Conservation (phyloP, 2,113 vertebrate species). For the Mixornis gularis region DNA sequence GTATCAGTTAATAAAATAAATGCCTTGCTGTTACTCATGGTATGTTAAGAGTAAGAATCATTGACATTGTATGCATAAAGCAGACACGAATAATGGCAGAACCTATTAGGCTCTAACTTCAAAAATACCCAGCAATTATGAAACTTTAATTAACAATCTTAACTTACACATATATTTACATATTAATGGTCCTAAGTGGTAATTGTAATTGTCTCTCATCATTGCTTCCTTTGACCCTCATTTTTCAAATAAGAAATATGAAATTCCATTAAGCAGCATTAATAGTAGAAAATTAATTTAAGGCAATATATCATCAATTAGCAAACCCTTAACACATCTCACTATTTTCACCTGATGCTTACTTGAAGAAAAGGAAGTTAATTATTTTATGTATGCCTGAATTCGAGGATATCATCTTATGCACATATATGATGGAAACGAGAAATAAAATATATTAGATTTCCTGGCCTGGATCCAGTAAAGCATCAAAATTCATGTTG, state of each 20-base stretch:
- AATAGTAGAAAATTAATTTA: slow-evolving; percentile 49
- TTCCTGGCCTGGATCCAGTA: neutral
- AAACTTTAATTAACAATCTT: slow-evolving; percentile 47
- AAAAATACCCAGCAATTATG: slow-evolving; percentile 43
- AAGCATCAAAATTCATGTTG: neutral
- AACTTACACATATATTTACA: slow-evolving; percentile 52
- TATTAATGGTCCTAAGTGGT: slow-evolving; percentile 52
- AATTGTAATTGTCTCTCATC: slow-evolving; percentile 51
- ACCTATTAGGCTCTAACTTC: slow-evolving; percentile 27
- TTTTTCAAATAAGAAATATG: slow-evolving; percentile 53
- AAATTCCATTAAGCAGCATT: slow-evolving; percentile 41
- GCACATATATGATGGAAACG: neutral
- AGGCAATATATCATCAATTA: slow-evolving; percentile 42
- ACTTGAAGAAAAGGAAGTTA: neutral
- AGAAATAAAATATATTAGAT: neutral
- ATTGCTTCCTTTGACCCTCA: slow-evolving; percentile 39
- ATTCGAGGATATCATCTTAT: neutral
- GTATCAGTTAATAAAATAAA: slow-evolving; percentile 20
- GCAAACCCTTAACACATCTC: neutral
- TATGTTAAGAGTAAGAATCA: slow-evolving; percentile 49
- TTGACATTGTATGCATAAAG: slow-evolving; percentile 28
- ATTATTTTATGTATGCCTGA: neutral
- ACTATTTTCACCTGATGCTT: slow-evolving; percentile 1
- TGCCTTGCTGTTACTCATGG: slow-evolving; percentile 6
- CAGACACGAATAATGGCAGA: slow-evolving; percentile 17